Evolutionary conservation across 1,140 invertebrate genomes (phyloP), one percentile per base, ranked within the genome.

Genomic region (Orchesella cincta): DNA sequence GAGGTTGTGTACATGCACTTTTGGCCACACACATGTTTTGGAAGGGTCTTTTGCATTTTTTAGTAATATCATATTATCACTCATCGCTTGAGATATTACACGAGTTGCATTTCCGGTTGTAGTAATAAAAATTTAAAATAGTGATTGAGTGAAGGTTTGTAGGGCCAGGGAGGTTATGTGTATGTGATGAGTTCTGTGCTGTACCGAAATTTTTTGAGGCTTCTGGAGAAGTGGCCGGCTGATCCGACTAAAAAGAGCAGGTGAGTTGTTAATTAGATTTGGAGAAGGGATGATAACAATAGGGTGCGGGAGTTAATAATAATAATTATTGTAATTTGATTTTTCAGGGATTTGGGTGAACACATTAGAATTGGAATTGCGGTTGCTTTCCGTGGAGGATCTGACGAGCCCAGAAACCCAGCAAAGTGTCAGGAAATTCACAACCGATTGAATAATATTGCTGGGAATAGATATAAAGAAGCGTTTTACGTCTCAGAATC

Each of bases 191-290:
- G 76, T 72, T 77, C 81, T 1, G 34, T 57, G 8, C 76, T 70
- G 1, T 82, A 80, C 35, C 33, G 90, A 84, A 89, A 90, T 84
- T 93, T 92, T 85, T 84, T 92, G 28, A 89, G 88, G 86, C 85
- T 94, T 77, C 88, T 94, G 79, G 89, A 93, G 84, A 90, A 90
- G 84, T 95, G 93, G 93, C 92, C 93, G 35, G 79, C 93, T 34
- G 93, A 94, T 85, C 85, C 86, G 81, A 86, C 87, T 18, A 94
- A 94, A 88, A 84, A 85, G 31, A 90, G 90, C 83, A 91, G 91
- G 92, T 93, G 87, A 86, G 20, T 67, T 12, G 84, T 82, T 28
- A 35, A 52, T 73, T 78, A 73, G 72, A 34, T 75, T 67, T 46
- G 39, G 5, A 8, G 5, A 78, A n/a, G n/a, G n/a, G n/a, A n/a